Evolutionary conservation across 2,797 vertebrate genomes (phyloP).

Genomic region (Pseudochromis fuscus): DNA sequence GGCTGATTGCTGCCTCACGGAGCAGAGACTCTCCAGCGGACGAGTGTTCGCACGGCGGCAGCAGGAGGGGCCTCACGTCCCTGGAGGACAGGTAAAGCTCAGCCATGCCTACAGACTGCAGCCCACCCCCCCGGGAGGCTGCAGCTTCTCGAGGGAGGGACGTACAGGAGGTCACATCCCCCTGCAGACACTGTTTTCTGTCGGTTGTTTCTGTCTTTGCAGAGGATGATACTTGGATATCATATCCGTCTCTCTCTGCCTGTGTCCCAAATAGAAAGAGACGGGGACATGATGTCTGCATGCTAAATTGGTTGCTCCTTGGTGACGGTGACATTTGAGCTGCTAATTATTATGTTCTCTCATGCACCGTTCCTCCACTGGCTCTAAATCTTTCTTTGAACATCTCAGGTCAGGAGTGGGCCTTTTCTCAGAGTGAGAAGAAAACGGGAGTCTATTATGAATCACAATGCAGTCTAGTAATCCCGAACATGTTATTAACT

Average conservation of each 20-base stretch:
- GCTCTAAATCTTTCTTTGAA: slow-evolving; percentile 66
- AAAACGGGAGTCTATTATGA: slow-evolving; percentile 62
- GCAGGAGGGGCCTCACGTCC: slow-evolving; percentile 63
- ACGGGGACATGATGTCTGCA: slow-evolving; percentile 58
- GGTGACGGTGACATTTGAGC: slow-evolving; percentile 77
- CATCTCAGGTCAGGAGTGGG: slow-evolving; percentile 65
- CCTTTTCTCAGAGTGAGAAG: slow-evolving; percentile 33
- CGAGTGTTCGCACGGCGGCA: slow-evolving; percentile 56
- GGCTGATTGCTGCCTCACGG: slow-evolving; percentile 55
- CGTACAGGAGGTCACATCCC: slow-evolving; percentile 53
- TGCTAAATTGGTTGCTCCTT: slow-evolving; percentile 64
- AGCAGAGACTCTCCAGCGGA: slow-evolving; percentile 42
- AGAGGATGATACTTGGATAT: slow-evolving; percentile 25
- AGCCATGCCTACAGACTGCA: slow-evolving; percentile 60
- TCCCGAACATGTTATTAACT: slow-evolving; percentile 71
- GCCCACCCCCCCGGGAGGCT: slow-evolving; percentile 57
- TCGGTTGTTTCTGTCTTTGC: slow-evolving; percentile 39
- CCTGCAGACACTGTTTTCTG: slow-evolving; percentile 50
- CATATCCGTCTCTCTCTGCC: slow-evolving; percentile 8
- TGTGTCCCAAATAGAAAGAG: slow-evolving; percentile 41
- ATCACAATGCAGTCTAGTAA: slow-evolving; percentile 57
- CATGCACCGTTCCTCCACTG: slow-evolving; percentile 61
- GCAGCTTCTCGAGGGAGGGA: slow-evolving; percentile 48
- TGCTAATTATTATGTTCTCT: slow-evolving; percentile 79
- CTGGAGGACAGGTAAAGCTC: slow-evolving; percentile 43